These are phyloP conservation scores for Drosophila nebulosa DNA, from an alignment of 1,140 invertebrate species.

Conservation along the genomic window DNA sequence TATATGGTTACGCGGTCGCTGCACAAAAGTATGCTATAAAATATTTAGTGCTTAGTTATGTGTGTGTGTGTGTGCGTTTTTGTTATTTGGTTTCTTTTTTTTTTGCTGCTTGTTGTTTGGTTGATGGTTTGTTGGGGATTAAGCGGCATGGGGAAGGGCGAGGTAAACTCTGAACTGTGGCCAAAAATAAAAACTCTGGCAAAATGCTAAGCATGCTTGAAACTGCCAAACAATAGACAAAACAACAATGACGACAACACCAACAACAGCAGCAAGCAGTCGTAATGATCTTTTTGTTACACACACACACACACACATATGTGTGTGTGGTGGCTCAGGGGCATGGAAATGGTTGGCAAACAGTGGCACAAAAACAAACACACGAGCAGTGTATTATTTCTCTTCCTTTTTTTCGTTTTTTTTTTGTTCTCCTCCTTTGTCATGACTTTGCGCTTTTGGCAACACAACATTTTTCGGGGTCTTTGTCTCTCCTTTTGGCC, in stretches of 20 bases:
- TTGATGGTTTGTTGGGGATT: neutral
- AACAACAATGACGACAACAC: too few species aligned
- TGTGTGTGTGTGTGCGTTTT: slow-evolving; percentile 32
- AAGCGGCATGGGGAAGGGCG: neutral
- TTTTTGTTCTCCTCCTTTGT: slow-evolving; percentile 19
- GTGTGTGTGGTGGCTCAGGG: neutral
- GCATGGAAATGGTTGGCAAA: slow-evolving; percentile 40
- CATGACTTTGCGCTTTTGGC: slow-evolving; percentile 70
- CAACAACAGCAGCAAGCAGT: slow-evolving; percentile 12
- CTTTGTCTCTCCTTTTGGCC: too few species aligned
- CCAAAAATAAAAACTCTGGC: slow-evolving; percentile 35
- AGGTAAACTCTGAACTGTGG: neutral
- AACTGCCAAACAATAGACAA: slow-evolving; percentile 66
- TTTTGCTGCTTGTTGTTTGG: slow-evolving; percentile 1
- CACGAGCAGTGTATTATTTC: slow-evolving; percentile 20
- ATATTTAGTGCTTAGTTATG: slow-evolving; percentile 68
- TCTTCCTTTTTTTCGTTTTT: slow-evolving; percentile 17
- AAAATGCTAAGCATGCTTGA: slow-evolving; percentile 68
- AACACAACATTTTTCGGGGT: neutral
- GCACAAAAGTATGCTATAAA: slow-evolving; percentile 57
- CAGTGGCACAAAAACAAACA: slow-evolving; percentile 44
- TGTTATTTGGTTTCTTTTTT: neutral
- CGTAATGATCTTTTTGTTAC: slow-evolving; percentile 71
- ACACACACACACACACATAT: slow-evolving; percentile 5
- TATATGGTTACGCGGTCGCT: slow-evolving; percentile 17